phyloP scores from a whole-genome alignment of 2,113 vertebrate species.

The Noctilio leporinus region DNA sequence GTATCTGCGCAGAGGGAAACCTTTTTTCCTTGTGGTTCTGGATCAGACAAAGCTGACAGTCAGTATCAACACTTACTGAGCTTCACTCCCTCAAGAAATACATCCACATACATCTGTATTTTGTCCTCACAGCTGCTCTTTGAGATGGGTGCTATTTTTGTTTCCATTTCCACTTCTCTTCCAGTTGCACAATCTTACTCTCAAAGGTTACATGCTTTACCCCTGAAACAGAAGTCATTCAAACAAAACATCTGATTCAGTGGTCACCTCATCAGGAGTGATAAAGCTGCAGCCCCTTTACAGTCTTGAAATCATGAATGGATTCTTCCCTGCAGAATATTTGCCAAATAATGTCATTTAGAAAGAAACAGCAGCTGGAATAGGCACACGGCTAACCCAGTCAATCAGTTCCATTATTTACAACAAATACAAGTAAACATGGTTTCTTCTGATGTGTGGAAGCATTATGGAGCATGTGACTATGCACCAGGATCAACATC shows the following conservation, averaged over 20 bases:
- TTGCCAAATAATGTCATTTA: slow-evolving; percentile 66
- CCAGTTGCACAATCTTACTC: slow-evolving; percentile 1
- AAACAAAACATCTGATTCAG: slow-evolving; percentile 11
- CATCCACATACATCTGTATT: background rate
- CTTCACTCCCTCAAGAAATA: background rate
- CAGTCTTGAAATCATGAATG: slow-evolving; percentile 45
- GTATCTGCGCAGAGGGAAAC: background rate
- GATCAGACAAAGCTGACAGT: background rate
- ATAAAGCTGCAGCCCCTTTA: background rate
- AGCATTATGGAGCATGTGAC: slow-evolving; percentile 17
- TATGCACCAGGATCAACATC: slow-evolving; percentile 60
- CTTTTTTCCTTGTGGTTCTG: background rate
- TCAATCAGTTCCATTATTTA: slow-evolving; percentile 68
- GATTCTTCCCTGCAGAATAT: slow-evolving; percentile 64
- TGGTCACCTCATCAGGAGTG: background rate
- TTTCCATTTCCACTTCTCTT: background rate
- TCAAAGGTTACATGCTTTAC: slow-evolving; percentile 39
- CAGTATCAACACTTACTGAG: background rate
- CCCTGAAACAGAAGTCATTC: slow-evolving; percentile 40
- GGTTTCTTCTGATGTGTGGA: slow-evolving; percentile 41
- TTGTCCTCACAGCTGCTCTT: background rate
- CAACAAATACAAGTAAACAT: slow-evolving; percentile 61
- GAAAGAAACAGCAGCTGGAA: slow-evolving; percentile 61
- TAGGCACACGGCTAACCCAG: slow-evolving; percentile 25
- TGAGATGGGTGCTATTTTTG: background rate